Evolutionary conservation across 2,888 invertebrate species (phyloP).

Genomic region (Biston betularia): DNA sequence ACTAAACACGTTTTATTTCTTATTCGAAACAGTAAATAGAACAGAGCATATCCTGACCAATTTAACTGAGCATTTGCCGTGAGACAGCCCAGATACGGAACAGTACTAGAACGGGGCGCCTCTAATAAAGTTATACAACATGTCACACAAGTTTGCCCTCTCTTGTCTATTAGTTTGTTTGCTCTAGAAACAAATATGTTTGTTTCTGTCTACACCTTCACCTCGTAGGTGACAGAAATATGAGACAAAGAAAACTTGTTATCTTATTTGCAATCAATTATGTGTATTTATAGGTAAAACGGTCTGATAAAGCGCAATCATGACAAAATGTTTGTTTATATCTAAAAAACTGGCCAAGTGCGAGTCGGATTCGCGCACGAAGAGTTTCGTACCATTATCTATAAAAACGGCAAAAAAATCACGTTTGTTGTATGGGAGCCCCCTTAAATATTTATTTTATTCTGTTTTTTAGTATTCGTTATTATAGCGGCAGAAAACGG

Average conservation of each 20-base stretch:
- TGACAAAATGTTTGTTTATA: background rate
- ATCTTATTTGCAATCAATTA: conserved; percentile 27
- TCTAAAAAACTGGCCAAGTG: no score
- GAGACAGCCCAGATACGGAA: background rate
- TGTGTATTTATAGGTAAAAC: background rate
- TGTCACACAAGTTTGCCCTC: conserved; percentile 46
- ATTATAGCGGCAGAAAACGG: no score
- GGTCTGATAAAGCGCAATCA: background rate
- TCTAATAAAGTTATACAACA: conserved; percentile 48
- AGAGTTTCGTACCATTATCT: no score
- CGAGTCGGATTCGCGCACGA: no score
- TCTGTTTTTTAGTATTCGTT: no score
- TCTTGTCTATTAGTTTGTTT: conserved; percentile 49
- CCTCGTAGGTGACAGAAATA: conserved; percentile 14
- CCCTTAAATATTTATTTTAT: no score
- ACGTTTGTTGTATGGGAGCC: no score
- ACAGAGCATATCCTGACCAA: background rate
- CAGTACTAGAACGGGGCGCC: conserved; percentile 20
- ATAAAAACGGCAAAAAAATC: no score
- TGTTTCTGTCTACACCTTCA: conserved; percentile 37
- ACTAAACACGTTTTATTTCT: no score
- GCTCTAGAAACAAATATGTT: conserved; percentile 48
- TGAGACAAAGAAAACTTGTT: conserved; percentile 26
- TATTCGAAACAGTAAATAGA: background rate
- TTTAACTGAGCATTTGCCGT: conserved; percentile 11